A percentile compares a stretch with the other conserved stretches of the same genome.
Evolutionary conservation across 2,888 invertebrate species (phyloP).

Genomic region (Mechanitis messenoides): DNA sequence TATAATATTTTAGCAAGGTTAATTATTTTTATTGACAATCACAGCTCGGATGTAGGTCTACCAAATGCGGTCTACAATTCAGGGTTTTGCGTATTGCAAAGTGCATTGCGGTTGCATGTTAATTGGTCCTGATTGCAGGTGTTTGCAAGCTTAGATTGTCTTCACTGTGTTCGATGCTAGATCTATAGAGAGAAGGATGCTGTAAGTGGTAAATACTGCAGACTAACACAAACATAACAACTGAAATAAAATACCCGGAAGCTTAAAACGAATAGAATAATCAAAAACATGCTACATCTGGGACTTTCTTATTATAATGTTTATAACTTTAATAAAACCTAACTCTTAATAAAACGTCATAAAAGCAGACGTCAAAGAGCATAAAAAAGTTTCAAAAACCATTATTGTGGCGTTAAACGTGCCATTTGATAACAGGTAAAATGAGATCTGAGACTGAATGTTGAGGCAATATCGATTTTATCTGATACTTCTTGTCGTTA

Average conservation of each 20-base stretch:
- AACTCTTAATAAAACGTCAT: constrained; percentile 22
- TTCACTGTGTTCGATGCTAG: too few relatives aligned
- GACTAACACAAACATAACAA: too few relatives aligned
- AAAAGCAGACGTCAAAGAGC: constrained; percentile 21
- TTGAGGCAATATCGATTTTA: constrained; percentile 1
- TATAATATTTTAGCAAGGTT: too few relatives aligned
- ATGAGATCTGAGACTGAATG: constrained; percentile 23
- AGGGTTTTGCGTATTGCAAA: background rate
- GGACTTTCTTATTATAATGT: constrained; percentile 26
- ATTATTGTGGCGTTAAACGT: constrained; percentile 26
- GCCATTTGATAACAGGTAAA: constrained; percentile 31
- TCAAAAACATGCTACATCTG: too few relatives aligned
- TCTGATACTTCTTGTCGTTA: background rate
- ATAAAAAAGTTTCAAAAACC: constrained; percentile 26
- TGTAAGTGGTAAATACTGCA: too few relatives aligned
- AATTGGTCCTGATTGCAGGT: background rate
- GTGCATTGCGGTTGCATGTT: constrained; percentile 4
- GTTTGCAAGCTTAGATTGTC: background rate
- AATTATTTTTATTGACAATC: too few relatives aligned
- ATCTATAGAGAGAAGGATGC: too few relatives aligned
- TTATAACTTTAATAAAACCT: constrained; percentile 22
- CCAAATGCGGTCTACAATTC: background rate
- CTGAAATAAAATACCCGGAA: too few relatives aligned
- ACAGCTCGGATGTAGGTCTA: background rate
- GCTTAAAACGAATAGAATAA: too few relatives aligned